Conservation (phyloP, 92 coral and sea anemone species). For the Phymanthus crucifer region DNA sequence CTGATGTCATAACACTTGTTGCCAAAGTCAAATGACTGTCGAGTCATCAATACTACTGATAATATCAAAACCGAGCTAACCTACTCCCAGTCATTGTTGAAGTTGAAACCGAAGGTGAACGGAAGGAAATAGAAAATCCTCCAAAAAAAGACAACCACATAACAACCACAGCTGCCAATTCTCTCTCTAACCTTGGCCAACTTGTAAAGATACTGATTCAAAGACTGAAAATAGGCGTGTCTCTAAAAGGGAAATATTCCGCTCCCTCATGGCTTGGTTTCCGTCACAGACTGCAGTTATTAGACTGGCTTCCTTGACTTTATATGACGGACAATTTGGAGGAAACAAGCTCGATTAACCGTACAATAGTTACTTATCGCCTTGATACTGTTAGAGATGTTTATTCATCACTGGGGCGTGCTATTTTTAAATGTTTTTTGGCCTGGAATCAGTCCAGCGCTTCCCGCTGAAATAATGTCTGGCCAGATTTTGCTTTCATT, state of each 20-base stretch:
- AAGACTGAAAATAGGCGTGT: neutral
- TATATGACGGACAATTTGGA: neutral
- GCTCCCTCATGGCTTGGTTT: neutral
- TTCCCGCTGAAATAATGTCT: too few species aligned
- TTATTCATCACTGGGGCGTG: neutral
- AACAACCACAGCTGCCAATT: neutral
- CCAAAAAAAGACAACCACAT: neutral
- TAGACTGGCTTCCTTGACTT: neutral
- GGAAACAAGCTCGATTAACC: neutral
- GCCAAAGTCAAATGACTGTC: too few species aligned
- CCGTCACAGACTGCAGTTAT: neutral
- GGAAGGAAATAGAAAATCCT: constrained; percentile 1
- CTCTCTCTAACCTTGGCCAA: constrained; percentile 2
- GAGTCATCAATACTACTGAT: too few species aligned
- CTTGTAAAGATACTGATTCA: neutral
- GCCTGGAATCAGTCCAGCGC: neutral
- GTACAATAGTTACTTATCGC: neutral
- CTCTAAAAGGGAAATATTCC: neutral
- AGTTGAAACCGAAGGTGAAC: neutral
- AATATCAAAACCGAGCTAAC: neutral
- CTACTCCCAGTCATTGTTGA: neutral
- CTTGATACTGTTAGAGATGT: neutral
- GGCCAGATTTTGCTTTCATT: too few species aligned
- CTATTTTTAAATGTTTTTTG: neutral
- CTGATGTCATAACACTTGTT: too few species aligned